phyloP scores from a whole-genome alignment of 2,888 invertebrate species.

The Caradrina kadenii region DNA sequence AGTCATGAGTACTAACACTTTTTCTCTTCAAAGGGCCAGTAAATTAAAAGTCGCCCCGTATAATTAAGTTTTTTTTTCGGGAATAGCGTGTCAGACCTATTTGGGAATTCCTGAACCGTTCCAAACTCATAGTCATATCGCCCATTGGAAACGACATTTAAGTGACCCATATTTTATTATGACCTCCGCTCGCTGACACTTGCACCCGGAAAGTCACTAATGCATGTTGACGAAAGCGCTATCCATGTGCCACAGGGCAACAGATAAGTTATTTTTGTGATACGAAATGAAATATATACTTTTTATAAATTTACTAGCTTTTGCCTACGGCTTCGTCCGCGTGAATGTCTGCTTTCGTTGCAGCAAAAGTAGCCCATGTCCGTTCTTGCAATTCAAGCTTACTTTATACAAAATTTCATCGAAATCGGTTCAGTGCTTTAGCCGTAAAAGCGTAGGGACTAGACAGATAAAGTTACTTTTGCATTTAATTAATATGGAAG shows the following conservation, averaged over 20 bases:
- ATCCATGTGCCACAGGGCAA: not conserved
- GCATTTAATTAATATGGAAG: too few relatives aligned
- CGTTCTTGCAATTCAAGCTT: too few relatives aligned
- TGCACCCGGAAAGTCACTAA: conserved; percentile 18
- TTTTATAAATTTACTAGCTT: not conserved
- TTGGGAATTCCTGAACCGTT: not conserved
- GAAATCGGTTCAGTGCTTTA: too few relatives aligned
- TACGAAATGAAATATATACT: not conserved
- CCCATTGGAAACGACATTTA: conserved; percentile 6
- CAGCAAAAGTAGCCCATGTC: too few relatives aligned
- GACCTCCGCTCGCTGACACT: conserved; percentile 3
- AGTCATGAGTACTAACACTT: too few relatives aligned
- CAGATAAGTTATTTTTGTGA: not conserved
- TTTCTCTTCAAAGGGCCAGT: too few relatives aligned
- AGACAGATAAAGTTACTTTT: too few relatives aligned
- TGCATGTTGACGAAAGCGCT: conserved; percentile 22
- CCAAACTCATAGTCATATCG: too few relatives aligned
- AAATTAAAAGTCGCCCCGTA: too few relatives aligned
- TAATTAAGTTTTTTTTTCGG: too few relatives aligned
- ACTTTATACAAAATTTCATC: too few relatives aligned
- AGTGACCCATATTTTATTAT: conserved; percentile 30
- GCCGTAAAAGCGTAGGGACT: not conserved
- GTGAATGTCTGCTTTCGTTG: not conserved
- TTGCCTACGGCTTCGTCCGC: not conserved
- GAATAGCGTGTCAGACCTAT: not conserved